phyloP scores from a whole-genome alignment of 2,888 invertebrate species.

The Cylloceria caligata region DNA sequence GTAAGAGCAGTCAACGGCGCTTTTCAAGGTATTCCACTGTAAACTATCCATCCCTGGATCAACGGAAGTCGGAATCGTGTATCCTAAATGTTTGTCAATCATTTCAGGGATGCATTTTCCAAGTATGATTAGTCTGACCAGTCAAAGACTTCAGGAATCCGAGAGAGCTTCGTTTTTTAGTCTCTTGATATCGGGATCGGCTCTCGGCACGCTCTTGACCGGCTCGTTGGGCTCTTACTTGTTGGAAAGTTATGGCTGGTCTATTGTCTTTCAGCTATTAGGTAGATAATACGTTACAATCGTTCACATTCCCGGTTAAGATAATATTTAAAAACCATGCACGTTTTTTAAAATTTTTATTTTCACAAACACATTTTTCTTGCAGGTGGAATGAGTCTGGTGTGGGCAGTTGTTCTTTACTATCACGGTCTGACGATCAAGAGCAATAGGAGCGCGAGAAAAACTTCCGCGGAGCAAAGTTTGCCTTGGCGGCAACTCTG shows the following conservation, averaged over 20 bases:
- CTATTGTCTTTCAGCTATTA: slow-evolving; percentile 88
- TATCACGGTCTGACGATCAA: slow-evolving; percentile 85
- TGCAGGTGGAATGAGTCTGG: slow-evolving; percentile 86
- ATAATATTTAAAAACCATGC: neutral
- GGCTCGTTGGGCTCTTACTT: slow-evolving; percentile 89
- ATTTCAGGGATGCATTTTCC: slow-evolving; percentile 87
- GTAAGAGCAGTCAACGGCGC: slow-evolving; percentile 88
- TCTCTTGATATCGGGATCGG: slow-evolving; percentile 88
- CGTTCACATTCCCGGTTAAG: neutral
- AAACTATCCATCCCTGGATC: slow-evolving; percentile 5
- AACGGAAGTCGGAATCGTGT: neutral
- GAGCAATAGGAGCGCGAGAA: slow-evolving; percentile 72
- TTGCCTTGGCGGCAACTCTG: slow-evolving; percentile 88
- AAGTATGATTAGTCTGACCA: slow-evolving; percentile 89
- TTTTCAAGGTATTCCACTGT: slow-evolving; percentile 86
- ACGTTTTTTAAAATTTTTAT: neutral
- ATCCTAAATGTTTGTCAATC: slow-evolving; percentile 18
- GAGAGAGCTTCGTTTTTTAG: slow-evolving; percentile 90
- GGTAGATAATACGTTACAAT: slow-evolving; percentile 80
- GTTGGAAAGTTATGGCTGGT: slow-evolving; percentile 88
- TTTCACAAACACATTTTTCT: slow-evolving; percentile 46
- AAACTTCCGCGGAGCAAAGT: slow-evolving; percentile 82
- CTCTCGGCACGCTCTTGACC: slow-evolving; percentile 88
- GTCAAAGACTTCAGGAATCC: slow-evolving; percentile 87
- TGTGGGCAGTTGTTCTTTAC: slow-evolving; percentile 87